phyloP scores from a whole-genome alignment of 2,113 vertebrate species.

The Menura novaehollandiae region DNA sequence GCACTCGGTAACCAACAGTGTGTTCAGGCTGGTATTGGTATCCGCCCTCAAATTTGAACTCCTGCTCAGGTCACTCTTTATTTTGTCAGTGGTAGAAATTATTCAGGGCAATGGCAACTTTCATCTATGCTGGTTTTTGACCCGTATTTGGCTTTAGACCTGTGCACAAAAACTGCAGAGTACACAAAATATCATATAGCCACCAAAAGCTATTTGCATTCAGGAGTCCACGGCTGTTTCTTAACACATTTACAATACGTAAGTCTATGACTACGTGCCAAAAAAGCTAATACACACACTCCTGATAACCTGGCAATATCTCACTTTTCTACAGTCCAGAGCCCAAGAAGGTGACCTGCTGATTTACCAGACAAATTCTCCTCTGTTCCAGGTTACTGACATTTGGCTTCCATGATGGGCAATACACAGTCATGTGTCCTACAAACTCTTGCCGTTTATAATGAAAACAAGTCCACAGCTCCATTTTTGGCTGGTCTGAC shows the following conservation, averaged over 20 bases:
- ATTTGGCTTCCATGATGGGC: neutral
- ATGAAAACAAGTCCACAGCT: neutral
- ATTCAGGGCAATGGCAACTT: neutral
- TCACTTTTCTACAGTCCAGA: neutral
- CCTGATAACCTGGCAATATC: neutral
- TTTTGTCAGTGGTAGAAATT: neutral
- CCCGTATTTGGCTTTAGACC: neutral
- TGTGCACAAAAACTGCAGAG: neutral
- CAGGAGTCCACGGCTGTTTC: neutral
- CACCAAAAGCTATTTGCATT: neutral
- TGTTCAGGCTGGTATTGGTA: neutral
- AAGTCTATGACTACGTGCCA: neutral
- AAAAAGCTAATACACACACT: neutral
- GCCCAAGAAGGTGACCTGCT: neutral
- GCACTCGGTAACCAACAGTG: neutral
- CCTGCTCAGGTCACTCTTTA: neutral
- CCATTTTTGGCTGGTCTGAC: neutral
- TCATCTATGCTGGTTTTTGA: neutral
- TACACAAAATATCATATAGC: neutral
- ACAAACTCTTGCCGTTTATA: neutral
- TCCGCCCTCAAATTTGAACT: neutral
- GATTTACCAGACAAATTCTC: neutral
- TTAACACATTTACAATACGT: fast-evolving
- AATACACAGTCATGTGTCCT: neutral
- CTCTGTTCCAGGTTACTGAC: neutral